Evolutionary conservation across 1,140 invertebrate genomes (phyloP), one percentile per base, ranked within the genome.

Genomic region (Dendroctonus valens): DNA sequence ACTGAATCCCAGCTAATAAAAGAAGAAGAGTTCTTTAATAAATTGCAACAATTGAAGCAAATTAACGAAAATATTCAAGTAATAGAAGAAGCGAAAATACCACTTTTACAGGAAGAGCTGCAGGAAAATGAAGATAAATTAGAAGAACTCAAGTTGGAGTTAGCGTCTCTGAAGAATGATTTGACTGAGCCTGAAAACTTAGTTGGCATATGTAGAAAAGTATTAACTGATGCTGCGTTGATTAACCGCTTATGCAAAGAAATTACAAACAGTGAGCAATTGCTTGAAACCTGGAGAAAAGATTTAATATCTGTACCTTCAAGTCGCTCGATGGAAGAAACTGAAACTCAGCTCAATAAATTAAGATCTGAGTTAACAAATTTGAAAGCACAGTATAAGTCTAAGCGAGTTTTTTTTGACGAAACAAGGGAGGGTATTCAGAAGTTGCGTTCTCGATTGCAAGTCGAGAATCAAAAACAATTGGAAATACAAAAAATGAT

Each of bases 321-420:
- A 37, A 74, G 78, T 26, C 79, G 79, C 5, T 79, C 79, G 2
- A 78, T 80, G 59, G 79, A 82, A 55, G 81, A 81, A 60, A 65
- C 81, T 15, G 81, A 83, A 65, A 75, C 74, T 48, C 75, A 80
- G 55, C 70, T 83, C 11, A 70, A 69, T 59, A 76, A 78, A 37
- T 68, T 78, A 15, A 82, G 83, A 70, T 75, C 76, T 58, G 80
- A 77, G 57, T 50, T 76, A 41, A 65, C 15, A 15, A 69, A 71
- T 52, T 44, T 68, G 7, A 63, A 68, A 57, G 60, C 70, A 52
- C 63, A 69, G 26, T 57, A 49, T 11, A 63, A 62, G 40, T 9
- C 44, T 9, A 68, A 62, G 52, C 57, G 57, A 15, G 70, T 72
- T 50, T 70, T 69, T 37, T 46, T 74, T 11, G 57, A 70, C 14